Conservation (phyloP, 2,113 vertebrate genomes). For the Antechinus stuartii region DNA sequence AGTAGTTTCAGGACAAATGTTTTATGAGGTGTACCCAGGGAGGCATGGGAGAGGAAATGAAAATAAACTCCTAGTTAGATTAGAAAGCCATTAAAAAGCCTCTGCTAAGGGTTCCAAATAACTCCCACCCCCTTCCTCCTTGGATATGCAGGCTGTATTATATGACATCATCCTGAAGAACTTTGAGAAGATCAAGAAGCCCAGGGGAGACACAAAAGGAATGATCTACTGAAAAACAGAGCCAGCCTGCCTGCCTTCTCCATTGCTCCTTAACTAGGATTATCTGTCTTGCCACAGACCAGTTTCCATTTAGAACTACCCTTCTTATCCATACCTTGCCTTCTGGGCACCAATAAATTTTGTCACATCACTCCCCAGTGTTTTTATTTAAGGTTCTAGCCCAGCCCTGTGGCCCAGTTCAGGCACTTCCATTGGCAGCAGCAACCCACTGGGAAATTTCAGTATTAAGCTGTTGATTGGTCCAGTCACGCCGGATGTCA, state of each 20-base stretch:
- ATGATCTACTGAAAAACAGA: conserved; percentile 89
- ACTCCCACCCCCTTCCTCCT: conserved; percentile 6
- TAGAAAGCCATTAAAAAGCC: conserved; percentile 45
- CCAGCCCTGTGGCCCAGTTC: conserved; percentile 48
- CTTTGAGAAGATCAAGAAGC: conserved; percentile 93
- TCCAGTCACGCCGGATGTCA: conserved; percentile 94
- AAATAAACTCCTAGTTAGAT: conserved; percentile 14
- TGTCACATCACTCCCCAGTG: conserved; percentile 39
- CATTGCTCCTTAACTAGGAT: conserved; percentile 24
- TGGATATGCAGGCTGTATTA: conserved; percentile 86
- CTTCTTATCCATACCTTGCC: conserved; percentile 27
- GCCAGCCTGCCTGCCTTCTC: background rate
- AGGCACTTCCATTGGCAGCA: conserved; percentile 88
- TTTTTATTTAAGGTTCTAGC: conserved; percentile 71
- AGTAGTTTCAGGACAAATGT: conserved; percentile 22
- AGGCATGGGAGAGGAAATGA: conserved; percentile 41
- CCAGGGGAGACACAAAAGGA: conserved; percentile 91
- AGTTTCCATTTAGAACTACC: conserved; percentile 38
- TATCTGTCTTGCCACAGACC: conserved; percentile 22
- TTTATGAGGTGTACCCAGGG: conserved; percentile 27
- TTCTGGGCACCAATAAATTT: conserved; percentile 72
- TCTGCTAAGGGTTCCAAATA: conserved; percentile 2
- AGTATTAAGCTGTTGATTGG: conserved; percentile 91
- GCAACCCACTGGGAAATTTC: conserved; percentile 87
- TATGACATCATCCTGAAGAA: conserved; percentile 93